These are phyloP conservation scores for Acrocephalus arundinaceus DNA, from an alignment of 2,113 vertebrate species.

Conservation along the genomic window DNA sequence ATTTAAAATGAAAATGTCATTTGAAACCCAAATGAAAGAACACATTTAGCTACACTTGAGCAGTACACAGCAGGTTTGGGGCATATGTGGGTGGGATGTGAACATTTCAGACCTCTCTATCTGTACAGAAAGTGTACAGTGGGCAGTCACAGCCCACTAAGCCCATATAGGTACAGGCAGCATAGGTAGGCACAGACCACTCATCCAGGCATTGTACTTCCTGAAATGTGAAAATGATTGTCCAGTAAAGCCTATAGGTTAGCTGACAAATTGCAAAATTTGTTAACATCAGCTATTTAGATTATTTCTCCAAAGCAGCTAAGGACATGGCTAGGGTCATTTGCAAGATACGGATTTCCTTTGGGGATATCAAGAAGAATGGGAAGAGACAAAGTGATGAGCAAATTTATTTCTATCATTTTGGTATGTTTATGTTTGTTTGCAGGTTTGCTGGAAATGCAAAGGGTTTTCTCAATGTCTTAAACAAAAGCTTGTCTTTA, in stretches of 20 bases:
- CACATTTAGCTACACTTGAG: neutral
- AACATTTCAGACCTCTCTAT: neutral
- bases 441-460: neutral
- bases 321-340: neutral
- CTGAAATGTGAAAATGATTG: neutral
- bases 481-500: neutral
- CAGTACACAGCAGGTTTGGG: neutral
- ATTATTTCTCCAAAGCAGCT: neutral
- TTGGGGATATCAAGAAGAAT: neutral
- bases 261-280: neutral
- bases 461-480: neutral
- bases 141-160: neutral
- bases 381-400: neutral
- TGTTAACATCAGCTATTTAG: neutral
- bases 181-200: neutral
- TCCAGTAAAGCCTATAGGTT: neutral
- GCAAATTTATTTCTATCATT: neutral
- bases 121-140: neutral
- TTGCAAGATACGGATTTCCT: neutral
- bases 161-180: neutral
- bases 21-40: conserved; percentile 23
- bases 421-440: neutral
- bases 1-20: conserved; percentile 29
- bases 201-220: neutral
- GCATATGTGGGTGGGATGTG: neutral